Evolutionary conservation across 2,797 vertebrate genomes (phyloP).

Genomic region (Acanthurus lineatus): DNA sequence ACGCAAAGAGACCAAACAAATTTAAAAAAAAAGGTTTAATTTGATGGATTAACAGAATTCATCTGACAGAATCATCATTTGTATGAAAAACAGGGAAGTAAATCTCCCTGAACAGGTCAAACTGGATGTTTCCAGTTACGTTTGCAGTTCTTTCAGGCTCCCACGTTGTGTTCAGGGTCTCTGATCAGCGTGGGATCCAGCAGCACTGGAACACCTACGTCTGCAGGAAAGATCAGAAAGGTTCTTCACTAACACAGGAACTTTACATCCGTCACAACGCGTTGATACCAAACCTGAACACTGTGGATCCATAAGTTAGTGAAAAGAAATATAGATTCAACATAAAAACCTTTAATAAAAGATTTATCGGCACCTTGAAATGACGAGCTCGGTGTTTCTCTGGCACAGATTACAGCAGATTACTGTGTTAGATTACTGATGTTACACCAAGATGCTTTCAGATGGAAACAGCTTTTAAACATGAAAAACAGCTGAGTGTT

Average conservation of each 20-base stretch:
- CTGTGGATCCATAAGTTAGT: not conserved
- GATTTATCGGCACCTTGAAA: too few relatives aligned
- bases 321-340: not conserved
- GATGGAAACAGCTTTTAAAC: too few relatives aligned
- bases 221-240: not conserved
- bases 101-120: not conserved
- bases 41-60: not conserved
- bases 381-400: too few relatives aligned
- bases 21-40: not conserved
- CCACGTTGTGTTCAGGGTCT: not conserved
- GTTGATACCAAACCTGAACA: not conserved
- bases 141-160: not conserved
- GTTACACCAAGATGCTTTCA: too few relatives aligned
- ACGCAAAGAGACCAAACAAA: not conserved
- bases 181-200: not conserved
- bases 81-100: not conserved
- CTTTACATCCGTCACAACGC: not conserved
- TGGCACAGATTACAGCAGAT: too few relatives aligned
- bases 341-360: not conserved
- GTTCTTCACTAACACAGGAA: not conserved
- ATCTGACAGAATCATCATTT: not conserved
- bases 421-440: too few relatives aligned
- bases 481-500: too few relatives aligned
- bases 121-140: not conserved
- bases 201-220: not conserved